phyloP scores from a whole-genome alignment of 2,888 invertebrate species.

The Catonia carolina region DNA sequence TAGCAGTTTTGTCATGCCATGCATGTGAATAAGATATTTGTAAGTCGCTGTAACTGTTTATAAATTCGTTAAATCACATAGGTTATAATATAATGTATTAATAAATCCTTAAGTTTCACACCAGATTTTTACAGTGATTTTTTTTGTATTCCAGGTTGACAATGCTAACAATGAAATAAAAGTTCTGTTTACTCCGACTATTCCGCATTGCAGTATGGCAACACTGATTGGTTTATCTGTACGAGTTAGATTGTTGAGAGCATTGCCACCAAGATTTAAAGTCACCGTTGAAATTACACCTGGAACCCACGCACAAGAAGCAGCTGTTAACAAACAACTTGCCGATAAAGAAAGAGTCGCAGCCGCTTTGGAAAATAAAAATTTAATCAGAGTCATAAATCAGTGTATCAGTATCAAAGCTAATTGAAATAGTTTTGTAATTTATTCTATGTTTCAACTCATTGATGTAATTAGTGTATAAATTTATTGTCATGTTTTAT shows the following conservation, averaged over 20 bases:
- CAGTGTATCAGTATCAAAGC: slow-evolving; percentile 61
- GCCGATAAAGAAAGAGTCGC: slow-evolving; percentile 97
- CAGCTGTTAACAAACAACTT: slow-evolving; percentile 93
- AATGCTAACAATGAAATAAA: slow-evolving; percentile 63
- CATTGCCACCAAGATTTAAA: slow-evolving; percentile 76
- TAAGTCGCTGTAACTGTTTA: too few species aligned
- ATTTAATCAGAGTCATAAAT: slow-evolving; percentile 88
- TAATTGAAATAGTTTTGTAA: slow-evolving; percentile 53
- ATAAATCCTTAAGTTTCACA: too few species aligned
- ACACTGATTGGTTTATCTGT: slow-evolving; percentile 83
- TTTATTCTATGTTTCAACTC: too few species aligned
- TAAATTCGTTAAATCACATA: too few species aligned
- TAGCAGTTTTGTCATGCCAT: too few species aligned
- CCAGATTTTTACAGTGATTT: too few species aligned
- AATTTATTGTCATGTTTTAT: too few species aligned
- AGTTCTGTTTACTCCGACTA: slow-evolving; percentile 91
- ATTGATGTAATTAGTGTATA: too few species aligned
- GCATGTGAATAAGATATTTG: too few species aligned
- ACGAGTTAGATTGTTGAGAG: slow-evolving; percentile 79
- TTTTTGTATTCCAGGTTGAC: slow-evolving; percentile 53
- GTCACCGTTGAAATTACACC: slow-evolving; percentile 83
- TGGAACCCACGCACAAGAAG: slow-evolving; percentile 86
- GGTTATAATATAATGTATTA: too few species aligned
- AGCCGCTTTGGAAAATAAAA: slow-evolving; percentile 90
- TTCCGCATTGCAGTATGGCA: slow-evolving; percentile 98